Conservation (phyloP, 2,113 vertebrate species). For the Scopus umbretta region DNA sequence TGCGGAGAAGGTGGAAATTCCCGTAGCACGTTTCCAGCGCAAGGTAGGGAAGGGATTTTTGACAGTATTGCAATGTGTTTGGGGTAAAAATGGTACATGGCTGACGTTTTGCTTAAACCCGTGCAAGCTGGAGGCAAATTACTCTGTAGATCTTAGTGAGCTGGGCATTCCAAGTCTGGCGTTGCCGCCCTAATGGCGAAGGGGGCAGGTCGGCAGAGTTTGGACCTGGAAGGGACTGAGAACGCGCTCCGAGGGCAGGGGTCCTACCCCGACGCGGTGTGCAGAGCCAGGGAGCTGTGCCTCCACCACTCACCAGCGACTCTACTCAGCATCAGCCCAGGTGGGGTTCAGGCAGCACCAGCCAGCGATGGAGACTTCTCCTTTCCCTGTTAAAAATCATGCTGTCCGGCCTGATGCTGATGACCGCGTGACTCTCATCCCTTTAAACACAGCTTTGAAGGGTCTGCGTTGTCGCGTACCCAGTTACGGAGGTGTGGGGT, state of each 20-base stretch:
- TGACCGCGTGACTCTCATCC: rapidly evolving
- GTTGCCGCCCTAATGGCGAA: background rate
- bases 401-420: background rate
- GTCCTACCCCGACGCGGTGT: too few relatives aligned
- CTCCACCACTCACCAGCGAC: rapidly evolving
- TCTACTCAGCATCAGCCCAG: rapidly evolving
- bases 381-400: background rate
- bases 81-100: too few relatives aligned
- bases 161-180: background rate
- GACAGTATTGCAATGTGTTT: rapidly evolving
- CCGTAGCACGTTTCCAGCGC: rapidly evolving
- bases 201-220: too few relatives aligned
- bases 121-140: background rate
- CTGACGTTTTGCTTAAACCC: rapidly evolving
- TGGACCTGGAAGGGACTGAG: background rate
- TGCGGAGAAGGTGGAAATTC: background rate
- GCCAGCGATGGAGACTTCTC: background rate
- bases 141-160: background rate
- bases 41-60: background rate
- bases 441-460: background rate
- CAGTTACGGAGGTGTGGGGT: background rate
- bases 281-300: background rate
- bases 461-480: background rate
- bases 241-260: background rate
- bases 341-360: background rate